These are phyloP conservation scores for Apamea epomidion DNA, from an alignment of 2,888 invertebrate genomes.

Conservation along the genomic window DNA sequence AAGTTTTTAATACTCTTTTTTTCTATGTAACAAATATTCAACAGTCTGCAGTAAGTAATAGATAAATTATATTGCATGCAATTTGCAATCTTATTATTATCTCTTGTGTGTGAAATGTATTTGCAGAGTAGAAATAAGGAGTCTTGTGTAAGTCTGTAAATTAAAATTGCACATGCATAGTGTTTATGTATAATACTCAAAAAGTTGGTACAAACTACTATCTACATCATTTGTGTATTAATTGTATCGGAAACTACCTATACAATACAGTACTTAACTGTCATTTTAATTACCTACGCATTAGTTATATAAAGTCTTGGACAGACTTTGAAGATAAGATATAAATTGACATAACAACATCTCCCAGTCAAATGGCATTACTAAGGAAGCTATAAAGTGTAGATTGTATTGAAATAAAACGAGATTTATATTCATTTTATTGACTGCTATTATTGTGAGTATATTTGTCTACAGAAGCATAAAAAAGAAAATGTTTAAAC, in stretches of 20 bases:
- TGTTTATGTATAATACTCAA: not conserved
- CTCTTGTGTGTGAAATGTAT: not conserved
- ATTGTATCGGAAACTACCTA: conserved; percentile 22
- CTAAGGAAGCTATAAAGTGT: conserved; percentile 20
- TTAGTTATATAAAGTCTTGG: conserved; percentile 38
- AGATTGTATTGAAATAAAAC: conserved; percentile 17
- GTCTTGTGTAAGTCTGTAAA: not conserved
- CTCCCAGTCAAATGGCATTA: conserved; percentile 28
- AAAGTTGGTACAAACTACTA: not conserved
- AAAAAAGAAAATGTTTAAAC: conserved; percentile 73
- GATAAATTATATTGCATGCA: conserved; percentile 4
- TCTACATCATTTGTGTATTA: not conserved
- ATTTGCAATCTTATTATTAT: conserved; percentile 6
- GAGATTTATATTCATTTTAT: not conserved
- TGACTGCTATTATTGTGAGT: conserved; percentile 1
- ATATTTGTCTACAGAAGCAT: not conserved
- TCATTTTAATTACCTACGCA: conserved; percentile 39
- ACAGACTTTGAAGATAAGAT: conserved; percentile 52
- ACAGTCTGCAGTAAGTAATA: not conserved
- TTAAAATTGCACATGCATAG: conserved; percentile 3
- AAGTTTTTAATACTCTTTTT: not conserved
- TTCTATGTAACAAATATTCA: not conserved
- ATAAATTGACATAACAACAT: conserved; percentile 50
- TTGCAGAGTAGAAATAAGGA: not conserved
- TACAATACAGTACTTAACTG: conserved; percentile 11